A percentile compares a stretch with the other conserved stretches of the same genome.
phyloP scores from a whole-genome alignment of 2,797 vertebrate species.

The Phoeniculus purpureus region DNA sequence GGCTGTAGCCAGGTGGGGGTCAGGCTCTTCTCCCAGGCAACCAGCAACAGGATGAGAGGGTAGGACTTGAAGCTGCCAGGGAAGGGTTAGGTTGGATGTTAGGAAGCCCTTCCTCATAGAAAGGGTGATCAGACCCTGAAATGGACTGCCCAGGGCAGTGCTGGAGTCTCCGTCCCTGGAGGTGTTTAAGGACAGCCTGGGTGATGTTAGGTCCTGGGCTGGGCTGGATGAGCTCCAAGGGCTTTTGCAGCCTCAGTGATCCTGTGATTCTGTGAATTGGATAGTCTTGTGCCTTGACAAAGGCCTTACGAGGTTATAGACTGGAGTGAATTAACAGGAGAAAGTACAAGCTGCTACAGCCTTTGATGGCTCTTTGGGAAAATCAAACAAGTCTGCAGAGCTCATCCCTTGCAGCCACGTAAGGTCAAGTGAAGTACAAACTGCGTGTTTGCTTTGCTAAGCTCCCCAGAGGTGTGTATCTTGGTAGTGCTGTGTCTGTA shows the following conservation, averaged over 20 bases:
- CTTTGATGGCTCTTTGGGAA: not conserved
- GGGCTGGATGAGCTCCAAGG: too few species aligned
- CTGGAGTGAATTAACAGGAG: slow-evolving; percentile 4
- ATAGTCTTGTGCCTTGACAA: not conserved
- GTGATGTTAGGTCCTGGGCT: too few species aligned
- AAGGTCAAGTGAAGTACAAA: not conserved
- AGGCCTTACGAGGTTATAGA: not conserved
- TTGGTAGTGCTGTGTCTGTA: not conserved
- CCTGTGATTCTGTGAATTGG: not conserved
- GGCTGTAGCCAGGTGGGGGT: too few species aligned
- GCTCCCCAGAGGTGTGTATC: not conserved
- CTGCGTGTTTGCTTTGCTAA: not conserved
- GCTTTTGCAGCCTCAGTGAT: not conserved
- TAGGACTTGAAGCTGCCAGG: too few species aligned
- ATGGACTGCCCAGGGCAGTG: too few species aligned
- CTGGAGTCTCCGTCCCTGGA: too few species aligned
- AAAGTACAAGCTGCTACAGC: not conserved
- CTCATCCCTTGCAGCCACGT: not conserved
- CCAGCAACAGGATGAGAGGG: too few species aligned
- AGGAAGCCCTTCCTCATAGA: too few species aligned
- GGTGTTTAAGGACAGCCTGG: too few species aligned
- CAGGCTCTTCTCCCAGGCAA: too few species aligned
- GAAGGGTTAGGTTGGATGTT: too few species aligned
- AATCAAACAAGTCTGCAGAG: not conserved
- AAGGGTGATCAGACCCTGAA: too few species aligned